phyloP scores from a whole-genome alignment of 2,888 invertebrate genomes.

The Dione vanillae region DNA sequence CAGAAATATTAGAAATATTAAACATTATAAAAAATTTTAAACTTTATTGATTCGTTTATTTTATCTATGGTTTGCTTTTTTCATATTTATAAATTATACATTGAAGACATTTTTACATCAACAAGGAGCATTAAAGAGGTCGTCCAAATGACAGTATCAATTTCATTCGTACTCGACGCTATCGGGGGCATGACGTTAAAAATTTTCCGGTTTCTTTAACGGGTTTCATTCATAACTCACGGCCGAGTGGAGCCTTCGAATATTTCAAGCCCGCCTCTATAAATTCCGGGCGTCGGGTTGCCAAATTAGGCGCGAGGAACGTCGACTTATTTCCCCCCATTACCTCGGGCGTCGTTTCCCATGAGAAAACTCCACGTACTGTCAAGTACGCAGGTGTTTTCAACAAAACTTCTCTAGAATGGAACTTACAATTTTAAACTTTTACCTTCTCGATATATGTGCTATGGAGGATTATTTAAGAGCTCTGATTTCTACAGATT shows the following conservation, averaged over 20 bases:
- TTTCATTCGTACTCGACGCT: conserved; percentile 50
- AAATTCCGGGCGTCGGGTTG: conserved; percentile 84
- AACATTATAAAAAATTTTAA: background rate
- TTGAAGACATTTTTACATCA: background rate
- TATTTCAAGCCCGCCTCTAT: conserved; percentile 81
- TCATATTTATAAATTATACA: background rate
- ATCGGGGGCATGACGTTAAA: conserved; percentile 68
- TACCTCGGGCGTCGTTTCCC: conserved; percentile 59
- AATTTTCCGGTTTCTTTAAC: conserved; percentile 84
- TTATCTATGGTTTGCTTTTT: background rate
- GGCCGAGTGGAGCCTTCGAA: conserved; percentile 82
- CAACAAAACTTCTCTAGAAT: conserved; percentile 58
- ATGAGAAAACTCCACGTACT: conserved; percentile 66
- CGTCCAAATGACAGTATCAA: conserved; percentile 32
- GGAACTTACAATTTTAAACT: conserved; percentile 53
- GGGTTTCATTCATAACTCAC: conserved; percentile 84
- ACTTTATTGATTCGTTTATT: background rate
- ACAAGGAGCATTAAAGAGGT: conserved; percentile 21
- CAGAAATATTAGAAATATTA: too few relatives aligned
- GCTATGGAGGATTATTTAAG: conserved; percentile 43
- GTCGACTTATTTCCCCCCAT: conserved; percentile 78
- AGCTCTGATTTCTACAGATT: conserved; percentile 29
- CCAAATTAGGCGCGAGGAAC: conserved; percentile 83
- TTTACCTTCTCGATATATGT: conserved; percentile 42
- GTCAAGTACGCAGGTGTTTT: conserved; percentile 67